Evolutionary conservation across 2,797 vertebrate genomes (phyloP).

Genomic region (Myotis findleyi): DNA sequence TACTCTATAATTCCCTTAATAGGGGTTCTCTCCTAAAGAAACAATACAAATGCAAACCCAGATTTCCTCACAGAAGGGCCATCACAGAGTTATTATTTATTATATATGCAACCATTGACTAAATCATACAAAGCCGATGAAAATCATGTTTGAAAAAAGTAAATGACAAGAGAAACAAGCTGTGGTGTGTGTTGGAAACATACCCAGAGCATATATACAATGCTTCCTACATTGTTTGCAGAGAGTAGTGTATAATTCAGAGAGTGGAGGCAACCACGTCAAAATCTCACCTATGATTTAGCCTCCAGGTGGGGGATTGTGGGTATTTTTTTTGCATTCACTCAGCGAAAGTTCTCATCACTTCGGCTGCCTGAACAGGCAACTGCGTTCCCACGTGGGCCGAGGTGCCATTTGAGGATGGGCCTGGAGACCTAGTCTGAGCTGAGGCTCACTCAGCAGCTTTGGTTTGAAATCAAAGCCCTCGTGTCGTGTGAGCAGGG

Average conservation of each 20-base stretch:
- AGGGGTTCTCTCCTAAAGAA: background rate
- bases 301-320: background rate
- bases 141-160: background rate
- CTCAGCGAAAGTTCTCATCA: background rate
- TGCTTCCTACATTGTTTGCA: background rate
- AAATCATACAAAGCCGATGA: background rate
- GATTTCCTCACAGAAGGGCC: background rate
- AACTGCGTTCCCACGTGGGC: rapidly evolving
- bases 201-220: background rate
- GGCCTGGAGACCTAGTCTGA: no score
- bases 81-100: background rate
- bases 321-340: background rate
- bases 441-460: background rate
- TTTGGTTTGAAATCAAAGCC: background rate
- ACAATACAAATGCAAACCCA: background rate
- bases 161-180: background rate
- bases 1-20: background rate
- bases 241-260: background rate
- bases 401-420: background rate
- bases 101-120: background rate
- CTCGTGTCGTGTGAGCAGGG: background rate
- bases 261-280: background rate
- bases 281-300: background rate
- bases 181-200: background rate
- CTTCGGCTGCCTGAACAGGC: background rate